These are phyloP conservation scores for Eidolon helvum DNA, from an alignment of 2,113 vertebrate genomes.

Conservation along the genomic window DNA sequence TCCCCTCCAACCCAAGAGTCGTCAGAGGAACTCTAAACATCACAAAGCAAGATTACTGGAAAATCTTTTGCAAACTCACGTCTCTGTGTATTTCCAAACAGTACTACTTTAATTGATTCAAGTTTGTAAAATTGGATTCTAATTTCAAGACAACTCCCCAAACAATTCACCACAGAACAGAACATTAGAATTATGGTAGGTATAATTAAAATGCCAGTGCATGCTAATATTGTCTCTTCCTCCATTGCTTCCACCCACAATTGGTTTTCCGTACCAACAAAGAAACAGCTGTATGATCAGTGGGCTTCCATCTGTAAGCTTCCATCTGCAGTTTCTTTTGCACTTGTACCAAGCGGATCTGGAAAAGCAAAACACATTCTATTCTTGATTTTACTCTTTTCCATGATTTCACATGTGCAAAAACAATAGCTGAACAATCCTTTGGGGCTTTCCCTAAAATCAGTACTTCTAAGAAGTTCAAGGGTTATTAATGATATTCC, in stretches of 20 bases:
- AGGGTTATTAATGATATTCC: neutral
- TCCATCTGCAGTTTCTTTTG: conserved; percentile 45
- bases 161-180: conserved; percentile 61
- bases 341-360: conserved; percentile 14
- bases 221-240: conserved; percentile 65
- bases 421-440: conserved; percentile 5
- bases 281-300: conserved; percentile 67
- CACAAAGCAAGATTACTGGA: conserved; percentile 23
- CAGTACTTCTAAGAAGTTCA: conserved; percentile 34
- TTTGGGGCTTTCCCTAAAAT: neutral
- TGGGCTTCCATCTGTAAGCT: conserved; percentile 47
- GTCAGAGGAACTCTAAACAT: neutral
- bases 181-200: conserved; percentile 65
- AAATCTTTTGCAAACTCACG: conserved; percentile 18
- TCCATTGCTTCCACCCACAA: conserved; percentile 42
- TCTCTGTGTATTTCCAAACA: conserved; percentile 62
- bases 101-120: conserved; percentile 59
- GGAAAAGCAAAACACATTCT: conserved; percentile 39
- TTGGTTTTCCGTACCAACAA: conserved; percentile 63
- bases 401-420: conserved; percentile 1
- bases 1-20: neutral
- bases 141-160: conserved; percentile 69
- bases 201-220: conserved; percentile 70
- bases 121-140: conserved; percentile 60
- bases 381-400: conserved; percentile 46